Evolutionary conservation across 2,888 invertebrate species (phyloP), one percentile per base, ranked within the genome.

Genomic region (Trissonchulus sp.): DNA sequence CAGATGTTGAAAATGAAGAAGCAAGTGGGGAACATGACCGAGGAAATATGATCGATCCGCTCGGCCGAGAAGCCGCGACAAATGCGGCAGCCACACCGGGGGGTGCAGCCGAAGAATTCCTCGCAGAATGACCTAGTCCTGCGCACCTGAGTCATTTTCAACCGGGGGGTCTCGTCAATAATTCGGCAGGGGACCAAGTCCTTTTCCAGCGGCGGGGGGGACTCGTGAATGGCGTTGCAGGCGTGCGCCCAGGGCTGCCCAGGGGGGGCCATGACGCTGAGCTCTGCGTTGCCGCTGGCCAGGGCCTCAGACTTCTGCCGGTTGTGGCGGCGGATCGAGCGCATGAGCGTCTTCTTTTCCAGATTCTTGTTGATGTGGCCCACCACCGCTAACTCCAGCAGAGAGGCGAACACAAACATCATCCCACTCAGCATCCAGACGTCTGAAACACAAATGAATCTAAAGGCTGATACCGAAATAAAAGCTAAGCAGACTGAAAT

Each of bases 1-100:
- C 38, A 18, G 76, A 80, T 82, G 78, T 83, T 84, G 77, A 84
- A 83, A 65, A 84, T 77, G 23, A 83, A 81, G 76, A 83, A 84
- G 36, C 78, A 78, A 8, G 82, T 79, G 28, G 83, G 83, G 72
- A 84, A 84, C 37, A 79, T 77, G 63, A 83, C 78, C 15, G 79
- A 78, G 48, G 81, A 81, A 18, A 81, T 74, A 60, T 78, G 79
- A 74, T 83, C 82, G 69, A 82, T 81, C 65, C 79, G 79, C 71
- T 82, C 81, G n/a, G 82, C 72, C 28, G 35, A 74, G n/a, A 34
- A 2, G n/a, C 28, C n/a, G 2, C 8, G 60, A 31, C 65, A 60
- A 2, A 3, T n/a, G 28, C 33, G 2, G 1, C 31, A 71, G 63
- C 30, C 8, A 23, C 48, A 48, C 8, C 8, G 8, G 48, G 23